Base-by-base conservation (phyloP, 2,888 invertebrate species). In the Dione vanillae region DNA sequence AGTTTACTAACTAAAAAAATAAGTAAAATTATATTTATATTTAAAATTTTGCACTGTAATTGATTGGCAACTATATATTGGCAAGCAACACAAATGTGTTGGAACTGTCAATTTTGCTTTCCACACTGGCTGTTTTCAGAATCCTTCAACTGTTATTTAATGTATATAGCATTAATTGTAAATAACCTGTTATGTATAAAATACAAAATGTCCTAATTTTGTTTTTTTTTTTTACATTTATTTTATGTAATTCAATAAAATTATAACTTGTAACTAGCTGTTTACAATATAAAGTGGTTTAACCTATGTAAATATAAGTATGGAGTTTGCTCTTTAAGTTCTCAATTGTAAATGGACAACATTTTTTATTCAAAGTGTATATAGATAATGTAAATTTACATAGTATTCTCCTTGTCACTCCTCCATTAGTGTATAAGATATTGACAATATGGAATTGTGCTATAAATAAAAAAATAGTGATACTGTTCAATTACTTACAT, bases 381-480 rank as follows among this genome's bases (percentile, higher is more conserved):
- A 72, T 72, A 69, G 66, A 20, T 59, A 56, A 65, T 72, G 70
- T 74, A 72, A 68, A 72, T 65, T 67, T 45, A 66, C 62, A 54
- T 64, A 70, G 41, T 72, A 69, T 70, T 74, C 70, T 74, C 67
- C 47, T 68, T 74, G 74, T 75, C 74, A 65, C 78, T 76, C 73
- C 69, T 74, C 59, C 67, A 67, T 70, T 74, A 80, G 74, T 71
- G 72, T 74, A 3, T 77, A 81, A 79, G 77, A 80, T 82, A 74
- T 85, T 79, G 86, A 90, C 86, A 86, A 86, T 89, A 89, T 85
- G 88, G 86, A 89, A 89, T 89, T 90, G 86, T 85, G 86, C 84
- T 80, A 82, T 86, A 87, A 86, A 81, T 80, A 89, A 89, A 89
- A 89, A 88, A 86, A 82, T 72, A 65, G 72, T 74, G 72, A 70